phyloP scores from a whole-genome alignment of 2,888 invertebrate species.

The Ormyrus labotus region DNA sequence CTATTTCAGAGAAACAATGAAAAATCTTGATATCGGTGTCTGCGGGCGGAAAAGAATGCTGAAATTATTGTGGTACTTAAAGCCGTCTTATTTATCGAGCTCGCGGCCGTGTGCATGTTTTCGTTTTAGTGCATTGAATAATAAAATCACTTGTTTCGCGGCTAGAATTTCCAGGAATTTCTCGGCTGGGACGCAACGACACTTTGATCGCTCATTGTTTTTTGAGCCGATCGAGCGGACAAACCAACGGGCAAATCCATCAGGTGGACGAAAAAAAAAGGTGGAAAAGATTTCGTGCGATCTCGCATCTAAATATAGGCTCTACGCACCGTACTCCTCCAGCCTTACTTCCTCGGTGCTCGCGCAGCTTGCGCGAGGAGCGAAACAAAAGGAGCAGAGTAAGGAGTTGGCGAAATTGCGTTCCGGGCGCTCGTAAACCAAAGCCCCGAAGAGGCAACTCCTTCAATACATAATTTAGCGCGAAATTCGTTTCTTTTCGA shows the following conservation, averaged over 20 bases:
- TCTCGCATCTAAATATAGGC: background rate
- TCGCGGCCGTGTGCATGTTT: background rate
- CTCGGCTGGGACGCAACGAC: too few relatives aligned
- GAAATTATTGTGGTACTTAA: slow-evolving; percentile 13
- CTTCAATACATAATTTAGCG: slow-evolving; percentile 49
- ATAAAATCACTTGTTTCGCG: too few relatives aligned
- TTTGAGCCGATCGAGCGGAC: too few relatives aligned
- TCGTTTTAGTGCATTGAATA: too few relatives aligned
- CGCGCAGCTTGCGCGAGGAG: too few relatives aligned
- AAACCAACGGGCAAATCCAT: too few relatives aligned
- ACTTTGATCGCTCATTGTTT: too few relatives aligned
- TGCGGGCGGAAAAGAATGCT: background rate
- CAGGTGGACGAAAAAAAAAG: too few relatives aligned
- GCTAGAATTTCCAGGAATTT: too few relatives aligned
- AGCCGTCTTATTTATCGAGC: background rate
- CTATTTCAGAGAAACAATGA: slow-evolving; percentile 29
- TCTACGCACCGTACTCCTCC: background rate
- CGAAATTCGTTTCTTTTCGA: slow-evolving; percentile 53
- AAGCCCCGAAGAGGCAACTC: background rate
- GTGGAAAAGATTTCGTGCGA: too few relatives aligned
- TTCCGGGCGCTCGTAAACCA: slow-evolving; percentile 33
- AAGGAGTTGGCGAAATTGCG: slow-evolving; percentile 24
- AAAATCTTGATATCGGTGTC: slow-evolving; percentile 22
- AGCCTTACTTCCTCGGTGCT: too few relatives aligned
- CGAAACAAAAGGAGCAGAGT: too few relatives aligned